Conservation (phyloP, 2,113 vertebrate species). For the Triplophysa tibetana region DNA sequence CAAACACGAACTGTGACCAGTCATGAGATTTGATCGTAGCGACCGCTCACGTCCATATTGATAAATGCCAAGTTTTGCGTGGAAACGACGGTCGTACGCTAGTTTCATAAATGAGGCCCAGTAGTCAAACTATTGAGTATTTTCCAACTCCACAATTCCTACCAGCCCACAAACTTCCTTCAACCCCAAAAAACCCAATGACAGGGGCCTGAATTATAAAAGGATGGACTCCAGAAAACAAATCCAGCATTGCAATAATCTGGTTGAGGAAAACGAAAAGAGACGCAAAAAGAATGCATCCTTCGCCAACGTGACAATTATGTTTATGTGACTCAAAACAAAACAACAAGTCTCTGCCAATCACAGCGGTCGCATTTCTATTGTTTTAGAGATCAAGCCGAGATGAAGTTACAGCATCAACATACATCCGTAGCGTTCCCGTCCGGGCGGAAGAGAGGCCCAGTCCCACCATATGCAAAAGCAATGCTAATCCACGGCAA, state of each 20-base stretch:
- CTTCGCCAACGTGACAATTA: conserved; percentile 29
- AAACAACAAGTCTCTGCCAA: conserved; percentile 5
- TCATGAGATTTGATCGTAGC: no score
- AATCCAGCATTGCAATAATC: conserved; percentile 1
- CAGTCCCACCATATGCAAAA: conserved; percentile 17
- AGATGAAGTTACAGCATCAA: conserved; percentile 36
- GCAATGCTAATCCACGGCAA: conserved; percentile 41
- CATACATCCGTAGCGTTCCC: conserved; percentile 22
- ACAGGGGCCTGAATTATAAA: background rate
- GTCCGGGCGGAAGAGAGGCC: conserved; percentile 1
- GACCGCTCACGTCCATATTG: no score
- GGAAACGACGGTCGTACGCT: no score
- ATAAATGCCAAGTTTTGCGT: no score
- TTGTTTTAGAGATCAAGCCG: conserved; percentile 28
- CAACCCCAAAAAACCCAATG: conserved; percentile 47
- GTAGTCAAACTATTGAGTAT: conserved; percentile 65
- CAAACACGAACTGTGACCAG: no score
- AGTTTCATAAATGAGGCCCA: no score
- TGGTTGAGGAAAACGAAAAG: background rate
- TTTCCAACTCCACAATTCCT: conserved; percentile 71
- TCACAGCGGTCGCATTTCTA: conserved; percentile 16
- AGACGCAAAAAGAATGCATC: conserved; percentile 2
- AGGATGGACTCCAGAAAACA: conserved; percentile 1
- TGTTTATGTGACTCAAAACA: conserved; percentile 40
- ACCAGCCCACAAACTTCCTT: conserved; percentile 70